phyloP scores from a whole-genome alignment of 2,113 vertebrate species.

The Leptobrachium ailaonicum region DNA sequence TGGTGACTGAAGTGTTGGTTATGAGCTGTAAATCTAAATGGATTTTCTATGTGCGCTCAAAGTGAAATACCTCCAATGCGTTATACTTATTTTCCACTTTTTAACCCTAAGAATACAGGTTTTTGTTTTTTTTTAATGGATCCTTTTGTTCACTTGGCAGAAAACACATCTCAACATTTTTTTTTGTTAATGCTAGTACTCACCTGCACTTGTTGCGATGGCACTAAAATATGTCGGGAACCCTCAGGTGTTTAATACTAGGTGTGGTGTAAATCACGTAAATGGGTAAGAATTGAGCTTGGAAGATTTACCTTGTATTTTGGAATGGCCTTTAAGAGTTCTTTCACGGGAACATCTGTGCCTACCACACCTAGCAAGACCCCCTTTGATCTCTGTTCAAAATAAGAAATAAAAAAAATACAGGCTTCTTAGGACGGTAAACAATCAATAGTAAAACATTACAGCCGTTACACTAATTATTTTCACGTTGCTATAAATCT shows the following conservation, averaged over 20 bases:
- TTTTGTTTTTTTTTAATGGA: neutral
- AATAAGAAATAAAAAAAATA: constrained; percentile 53
- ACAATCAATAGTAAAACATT: constrained; percentile 24
- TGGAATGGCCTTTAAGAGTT: constrained; percentile 94
- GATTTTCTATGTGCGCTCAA: neutral
- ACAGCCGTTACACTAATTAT: constrained; percentile 26
- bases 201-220: neutral
- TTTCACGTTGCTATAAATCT: constrained; percentile 49
- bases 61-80: neutral
- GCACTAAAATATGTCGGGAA: neutral
- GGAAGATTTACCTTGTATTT: constrained; percentile 89
- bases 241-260: neutral
- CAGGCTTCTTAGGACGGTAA: constrained; percentile 48
- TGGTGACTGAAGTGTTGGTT: neutral
- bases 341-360: constrained; percentile 95
- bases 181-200: neutral
- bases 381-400: constrained; percentile 83
- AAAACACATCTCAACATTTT: neutral
- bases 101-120: neutral
- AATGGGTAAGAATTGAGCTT: constrained; percentile 13
- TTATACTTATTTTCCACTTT: neutral
- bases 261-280: neutral
- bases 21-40: neutral
- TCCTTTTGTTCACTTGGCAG: neutral
- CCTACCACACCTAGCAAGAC: constrained; percentile 96